Percentiles rank a stretch among this genome's conserved stretches.
phyloP scores from a whole-genome alignment of 2,113 vertebrate genomes.

The Falco punctatus region DNA sequence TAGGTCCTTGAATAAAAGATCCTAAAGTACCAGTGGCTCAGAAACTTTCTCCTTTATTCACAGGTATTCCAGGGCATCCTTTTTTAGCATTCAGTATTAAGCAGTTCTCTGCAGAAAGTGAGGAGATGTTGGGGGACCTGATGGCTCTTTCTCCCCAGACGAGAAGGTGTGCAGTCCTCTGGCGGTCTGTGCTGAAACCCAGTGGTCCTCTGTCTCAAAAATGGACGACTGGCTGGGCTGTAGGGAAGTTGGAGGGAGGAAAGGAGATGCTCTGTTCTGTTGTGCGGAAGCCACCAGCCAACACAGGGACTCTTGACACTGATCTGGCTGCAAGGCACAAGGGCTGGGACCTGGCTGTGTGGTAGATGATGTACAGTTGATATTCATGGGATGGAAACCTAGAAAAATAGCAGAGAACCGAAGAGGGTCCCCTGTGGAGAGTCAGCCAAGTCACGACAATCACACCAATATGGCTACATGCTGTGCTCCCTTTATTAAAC shows the following conservation, averaged over 20 bases:
- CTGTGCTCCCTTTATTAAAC: too few species aligned
- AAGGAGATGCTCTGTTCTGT: background rate
- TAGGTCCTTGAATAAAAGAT: background rate
- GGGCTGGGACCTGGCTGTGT: background rate
- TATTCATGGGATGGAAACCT: background rate
- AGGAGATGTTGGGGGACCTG: background rate
- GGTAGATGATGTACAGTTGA: background rate
- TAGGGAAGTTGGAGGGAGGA: background rate
- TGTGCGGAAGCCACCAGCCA: background rate
- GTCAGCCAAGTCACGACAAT: too few species aligned
- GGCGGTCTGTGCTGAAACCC: background rate
- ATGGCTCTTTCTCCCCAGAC: background rate
- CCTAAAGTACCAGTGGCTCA: background rate
- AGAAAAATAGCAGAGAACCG: background rate
- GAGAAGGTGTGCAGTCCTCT: accelerated
- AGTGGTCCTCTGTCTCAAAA: background rate
- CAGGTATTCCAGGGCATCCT: background rate
- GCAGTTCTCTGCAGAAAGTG: background rate
- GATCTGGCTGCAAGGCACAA: too few species aligned
- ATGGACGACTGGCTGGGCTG: too few species aligned
- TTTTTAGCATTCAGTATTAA: background rate
- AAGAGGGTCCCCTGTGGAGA: too few species aligned
- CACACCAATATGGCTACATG: too few species aligned
- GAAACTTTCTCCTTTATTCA: background rate
- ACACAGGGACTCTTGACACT: background rate